A percentile compares a stretch with the other conserved stretches of the same genome.
These are phyloP conservation scores for Nothura maculosa DNA, from an alignment of 2,797 vertebrate genomes.

Conservation along the genomic window DNA sequence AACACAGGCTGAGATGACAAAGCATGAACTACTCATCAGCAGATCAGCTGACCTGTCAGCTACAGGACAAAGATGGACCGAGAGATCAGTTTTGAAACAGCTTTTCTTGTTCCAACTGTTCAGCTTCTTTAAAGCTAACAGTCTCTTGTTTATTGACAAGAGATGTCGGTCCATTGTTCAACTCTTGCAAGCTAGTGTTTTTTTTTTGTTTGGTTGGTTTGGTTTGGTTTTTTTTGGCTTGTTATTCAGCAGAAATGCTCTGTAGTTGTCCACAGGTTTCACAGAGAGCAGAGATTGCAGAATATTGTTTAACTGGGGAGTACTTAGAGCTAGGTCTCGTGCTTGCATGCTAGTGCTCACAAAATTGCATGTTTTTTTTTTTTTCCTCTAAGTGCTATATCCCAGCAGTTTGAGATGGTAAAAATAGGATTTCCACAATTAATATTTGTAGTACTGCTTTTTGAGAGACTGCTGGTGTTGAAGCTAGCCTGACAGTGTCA, in stretches of 20 bases:
- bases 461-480: background rate
- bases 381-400: background rate
- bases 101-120: background rate
- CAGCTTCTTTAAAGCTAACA: background rate
- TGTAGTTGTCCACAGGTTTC: rapidly evolving
- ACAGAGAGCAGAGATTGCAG: background rate
- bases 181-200: background rate
- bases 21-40: background rate
- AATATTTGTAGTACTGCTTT: background rate
- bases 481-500: rapidly evolving
- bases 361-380: background rate
- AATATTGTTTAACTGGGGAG: background rate
- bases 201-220: too few relatives aligned
- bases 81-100: background rate
- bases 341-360: background rate
- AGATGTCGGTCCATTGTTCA: background rate
- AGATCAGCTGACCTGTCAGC: background rate
- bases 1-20: background rate
- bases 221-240: background rate
- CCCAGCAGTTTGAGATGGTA: background rate
- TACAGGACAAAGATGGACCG: background rate
- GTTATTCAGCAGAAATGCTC: background rate
- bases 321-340: rapidly evolving
- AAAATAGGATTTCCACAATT: background rate
- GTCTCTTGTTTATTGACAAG: too few relatives aligned